A percentile compares a stretch with the other conserved stretches of the same genome.
Conservation (phyloP, 64 coral and sea anemone genomes). For the Pocillopora verrucosa region DNA sequence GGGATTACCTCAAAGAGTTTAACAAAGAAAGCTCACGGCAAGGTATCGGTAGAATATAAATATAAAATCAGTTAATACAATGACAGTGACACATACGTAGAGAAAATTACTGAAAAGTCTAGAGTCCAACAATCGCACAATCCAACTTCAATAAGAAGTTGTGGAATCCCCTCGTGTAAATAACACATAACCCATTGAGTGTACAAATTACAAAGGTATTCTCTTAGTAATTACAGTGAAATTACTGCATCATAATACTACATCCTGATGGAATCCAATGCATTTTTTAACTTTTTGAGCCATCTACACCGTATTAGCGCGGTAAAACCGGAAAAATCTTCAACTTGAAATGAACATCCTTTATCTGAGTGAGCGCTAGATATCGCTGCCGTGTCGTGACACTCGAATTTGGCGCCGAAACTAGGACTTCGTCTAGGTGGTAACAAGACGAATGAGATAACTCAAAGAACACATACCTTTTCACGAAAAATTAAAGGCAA, state of each 20-base stretch:
- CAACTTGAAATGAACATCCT: neutral
- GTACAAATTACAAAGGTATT: conserved; percentile 21
- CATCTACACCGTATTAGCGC: neutral
- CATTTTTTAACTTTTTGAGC: neutral
- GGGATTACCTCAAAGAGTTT: no score
- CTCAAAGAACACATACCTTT: conserved; percentile 28
- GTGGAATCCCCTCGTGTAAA: conserved; percentile 10
- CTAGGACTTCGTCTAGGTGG: neutral
- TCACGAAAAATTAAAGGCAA: neutral
- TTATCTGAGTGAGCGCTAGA: neutral
- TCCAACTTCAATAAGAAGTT: neutral
- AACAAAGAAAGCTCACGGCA: no score
- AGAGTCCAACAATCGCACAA: neutral
- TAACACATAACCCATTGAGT: neutral
- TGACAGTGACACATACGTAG: conserved; percentile 11
- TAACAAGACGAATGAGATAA: neutral
- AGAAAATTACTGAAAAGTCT: neutral
- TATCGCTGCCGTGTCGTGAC: conserved; percentile 24
- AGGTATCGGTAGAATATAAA: no score
- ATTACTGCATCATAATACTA: neutral
- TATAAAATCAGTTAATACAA: no score
- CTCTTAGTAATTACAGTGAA: neutral
- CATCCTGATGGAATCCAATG: neutral
- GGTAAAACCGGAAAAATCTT: neutral
- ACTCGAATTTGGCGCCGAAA: conserved; percentile 49